phyloP scores from a whole-genome alignment of 2,113 vertebrate genomes.

The Myanophis thanlyinensis region DNA sequence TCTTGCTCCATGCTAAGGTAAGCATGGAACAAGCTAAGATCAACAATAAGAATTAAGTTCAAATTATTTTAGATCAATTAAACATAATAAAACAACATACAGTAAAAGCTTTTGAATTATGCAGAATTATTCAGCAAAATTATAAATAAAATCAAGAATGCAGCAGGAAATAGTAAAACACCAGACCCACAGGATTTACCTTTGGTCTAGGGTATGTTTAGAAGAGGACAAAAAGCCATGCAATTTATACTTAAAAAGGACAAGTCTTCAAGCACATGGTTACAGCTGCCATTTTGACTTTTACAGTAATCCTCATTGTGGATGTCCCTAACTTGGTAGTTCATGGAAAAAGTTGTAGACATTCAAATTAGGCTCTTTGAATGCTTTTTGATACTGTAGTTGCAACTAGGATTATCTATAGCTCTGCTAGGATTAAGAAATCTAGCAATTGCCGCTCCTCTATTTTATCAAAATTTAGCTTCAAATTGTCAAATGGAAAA shows the following conservation, averaged over 20 bases:
- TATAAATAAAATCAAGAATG: neutral
- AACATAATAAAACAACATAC: neutral
- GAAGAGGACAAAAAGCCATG: neutral
- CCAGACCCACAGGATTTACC: neutral
- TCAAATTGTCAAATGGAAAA: neutral
- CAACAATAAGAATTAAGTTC: neutral
- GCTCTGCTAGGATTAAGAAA: neutral
- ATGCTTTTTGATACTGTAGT: neutral
- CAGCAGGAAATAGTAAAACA: neutral
- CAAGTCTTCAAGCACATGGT: neutral
- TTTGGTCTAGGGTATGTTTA: neutral
- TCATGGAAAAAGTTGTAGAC: neutral
- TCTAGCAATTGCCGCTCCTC: neutral
- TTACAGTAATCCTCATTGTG: neutral
- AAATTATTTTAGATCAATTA: neutral
- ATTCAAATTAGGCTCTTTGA: neutral
- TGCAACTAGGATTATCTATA: neutral
- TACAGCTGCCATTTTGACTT: neutral
- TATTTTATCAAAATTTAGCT: neutral
- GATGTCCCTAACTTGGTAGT: neutral
- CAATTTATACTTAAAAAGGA: neutral
- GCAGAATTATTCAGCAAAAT: neutral
- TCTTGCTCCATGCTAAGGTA: conserved; percentile 84
- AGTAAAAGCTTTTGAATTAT: neutral
- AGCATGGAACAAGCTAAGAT: conserved; percentile 12